Evolutionary conservation across 1,140 invertebrate species (phyloP), one percentile per base, ranked within the genome.

Genomic region (Pemphigus obesinymphae): DNA sequence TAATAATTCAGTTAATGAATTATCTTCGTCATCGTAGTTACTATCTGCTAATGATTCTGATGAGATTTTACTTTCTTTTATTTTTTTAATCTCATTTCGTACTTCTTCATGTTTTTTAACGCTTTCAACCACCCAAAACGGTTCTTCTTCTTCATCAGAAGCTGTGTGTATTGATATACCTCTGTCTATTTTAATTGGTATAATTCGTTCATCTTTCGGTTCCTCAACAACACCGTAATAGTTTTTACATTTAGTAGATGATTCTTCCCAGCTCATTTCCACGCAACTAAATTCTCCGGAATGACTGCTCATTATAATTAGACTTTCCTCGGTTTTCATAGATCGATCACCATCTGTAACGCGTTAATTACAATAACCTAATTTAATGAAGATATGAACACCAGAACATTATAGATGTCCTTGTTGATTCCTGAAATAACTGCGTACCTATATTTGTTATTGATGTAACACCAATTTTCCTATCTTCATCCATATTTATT

Each of bases 161-260:
- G 91, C 86, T 0, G 91, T 91, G 31, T 90, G 88, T 7, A 92
- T 92, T 0, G 91, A 92, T 23, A 92, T 86, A 5, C 89, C 89
- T 83, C 90, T 88, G 84, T 89, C 90, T 0, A 88, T 85, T 20
- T 84, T 83, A 20, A 88, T 84, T 83, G 86, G 88, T 29, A 84
- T 63, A 50, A 83, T 82, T 23, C 83, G 63, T 81, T 83, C 82
- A 40, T 82, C 82, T 15, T 11, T 85, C 5, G 88, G 88, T 85
- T 89, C 89, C 84, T 90, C 89, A 43, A 90, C 88, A 31, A 89
- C 87, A 11, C 88, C 88, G 34, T 82, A 83, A 40, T 75, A 80
- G 23, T 58, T 80, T 45, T 48, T 80, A 61, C 37, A 43, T 80
- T 80, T 80, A 61, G 17, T 43, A 61, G 76, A 80, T 31, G 76